A percentile compares a stretch with the other conserved stretches of the same genome.
Evolutionary conservation across 64 coral and sea anemone species (phyloP).

Genomic region (Platygyra sinensis): DNA sequence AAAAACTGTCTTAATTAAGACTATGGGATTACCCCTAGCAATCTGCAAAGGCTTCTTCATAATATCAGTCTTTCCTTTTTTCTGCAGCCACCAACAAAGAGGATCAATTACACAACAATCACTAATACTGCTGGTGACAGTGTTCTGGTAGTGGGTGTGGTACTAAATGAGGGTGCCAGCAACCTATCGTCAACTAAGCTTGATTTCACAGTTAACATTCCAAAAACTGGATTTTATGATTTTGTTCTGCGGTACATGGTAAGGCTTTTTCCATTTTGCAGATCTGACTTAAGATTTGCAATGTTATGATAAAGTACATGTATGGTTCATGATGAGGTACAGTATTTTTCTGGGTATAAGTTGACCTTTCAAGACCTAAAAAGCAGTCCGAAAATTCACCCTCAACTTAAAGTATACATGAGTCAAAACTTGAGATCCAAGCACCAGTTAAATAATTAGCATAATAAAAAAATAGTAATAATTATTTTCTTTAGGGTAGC

Average conservation of each 20-base stretch:
- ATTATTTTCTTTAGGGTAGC: too few species aligned
- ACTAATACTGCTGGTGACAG: conserved; percentile 54
- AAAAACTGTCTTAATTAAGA: too few species aligned
- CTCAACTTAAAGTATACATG: too few species aligned
- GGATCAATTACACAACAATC: conserved; percentile 45
- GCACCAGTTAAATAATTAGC: too few species aligned
- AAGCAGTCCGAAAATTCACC: too few species aligned
- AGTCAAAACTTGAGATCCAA: too few species aligned
- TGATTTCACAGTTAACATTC: conserved; percentile 50
- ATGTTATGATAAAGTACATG: too few species aligned
- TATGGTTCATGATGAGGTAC: too few species aligned
- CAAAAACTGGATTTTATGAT: conserved; percentile 66
- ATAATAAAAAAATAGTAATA: too few species aligned
- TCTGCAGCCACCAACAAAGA: conserved; percentile 61
- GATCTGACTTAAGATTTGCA: not conserved
- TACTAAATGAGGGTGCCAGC: conserved; percentile 46
- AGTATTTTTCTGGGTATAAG: too few species aligned
- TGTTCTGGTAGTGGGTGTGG: conserved; percentile 63
- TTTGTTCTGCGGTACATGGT: conserved; percentile 71
- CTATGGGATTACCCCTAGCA: too few species aligned
- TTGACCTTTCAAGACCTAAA: too few species aligned
- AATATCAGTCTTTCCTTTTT: not conserved
- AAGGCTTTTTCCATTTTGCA: not conserved
- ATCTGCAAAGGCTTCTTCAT: not conserved
- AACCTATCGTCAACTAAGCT: conserved; percentile 38